Conservation (phyloP, 2,113 vertebrate species). For the Cololabis saira region DNA sequence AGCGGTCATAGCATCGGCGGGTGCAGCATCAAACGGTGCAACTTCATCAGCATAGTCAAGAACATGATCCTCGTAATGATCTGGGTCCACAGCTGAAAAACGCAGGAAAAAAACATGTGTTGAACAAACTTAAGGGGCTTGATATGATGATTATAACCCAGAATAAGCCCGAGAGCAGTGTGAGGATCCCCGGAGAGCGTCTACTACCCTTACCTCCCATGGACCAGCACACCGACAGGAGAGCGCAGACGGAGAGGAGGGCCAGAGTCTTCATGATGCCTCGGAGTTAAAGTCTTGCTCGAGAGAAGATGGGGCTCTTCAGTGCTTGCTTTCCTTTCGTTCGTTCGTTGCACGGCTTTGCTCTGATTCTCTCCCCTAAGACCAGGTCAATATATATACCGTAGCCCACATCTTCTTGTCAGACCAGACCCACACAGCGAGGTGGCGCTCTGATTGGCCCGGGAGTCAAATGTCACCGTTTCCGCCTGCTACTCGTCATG, state of each 20-base stretch:
- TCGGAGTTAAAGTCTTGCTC: conserved; percentile 14
- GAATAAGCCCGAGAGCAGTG: background rate
- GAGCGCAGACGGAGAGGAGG: conserved; percentile 71
- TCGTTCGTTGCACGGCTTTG: conserved; percentile 23
- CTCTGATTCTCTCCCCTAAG: conserved; percentile 46
- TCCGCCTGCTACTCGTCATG: conserved; percentile 68
- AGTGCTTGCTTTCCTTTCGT: conserved; percentile 18
- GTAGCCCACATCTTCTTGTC: conserved; percentile 55
- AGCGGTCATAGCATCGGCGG: conserved; percentile 2
- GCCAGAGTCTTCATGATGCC: conserved; percentile 81
- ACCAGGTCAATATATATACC: conserved; percentile 77
- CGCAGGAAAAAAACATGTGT: conserved; percentile 8
- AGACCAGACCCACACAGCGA: conserved; percentile 41
- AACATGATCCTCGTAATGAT: conserved; percentile 51
- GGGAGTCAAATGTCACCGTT: conserved; percentile 70
- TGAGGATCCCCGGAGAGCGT: background rate
- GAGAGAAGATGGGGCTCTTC: conserved; percentile 1
- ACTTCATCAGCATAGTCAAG: conserved; percentile 11
- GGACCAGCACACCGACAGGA: conserved; percentile 78
- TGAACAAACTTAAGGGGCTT: background rate
- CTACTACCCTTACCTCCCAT: conserved; percentile 70
- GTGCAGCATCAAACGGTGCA: too few relatives aligned
- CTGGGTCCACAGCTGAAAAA: conserved; percentile 62
- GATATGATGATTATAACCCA: background rate
- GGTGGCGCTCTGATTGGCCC: conserved; percentile 74